Conservation (phyloP, 2,113 vertebrate genomes). For the Willisornis vidua region DNA sequence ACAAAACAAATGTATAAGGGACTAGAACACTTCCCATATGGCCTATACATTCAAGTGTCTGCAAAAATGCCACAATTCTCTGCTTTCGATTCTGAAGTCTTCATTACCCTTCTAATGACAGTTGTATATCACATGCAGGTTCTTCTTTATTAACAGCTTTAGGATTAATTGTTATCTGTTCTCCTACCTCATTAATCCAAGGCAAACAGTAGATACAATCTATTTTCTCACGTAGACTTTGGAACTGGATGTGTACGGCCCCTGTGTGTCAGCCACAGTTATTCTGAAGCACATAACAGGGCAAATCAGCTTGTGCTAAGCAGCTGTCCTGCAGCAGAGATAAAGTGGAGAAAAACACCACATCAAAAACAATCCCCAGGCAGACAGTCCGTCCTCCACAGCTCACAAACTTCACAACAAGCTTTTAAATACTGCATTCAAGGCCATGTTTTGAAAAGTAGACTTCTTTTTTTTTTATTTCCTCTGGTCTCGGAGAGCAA, state of each 20-base stretch:
- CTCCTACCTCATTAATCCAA: background rate
- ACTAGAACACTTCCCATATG: background rate
- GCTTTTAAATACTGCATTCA: background rate
- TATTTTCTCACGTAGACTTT: background rate
- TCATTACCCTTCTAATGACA: background rate
- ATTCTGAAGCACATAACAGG: background rate
- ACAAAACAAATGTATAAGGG: background rate
- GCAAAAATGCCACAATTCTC: background rate
- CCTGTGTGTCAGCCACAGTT: background rate
- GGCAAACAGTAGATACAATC: background rate
- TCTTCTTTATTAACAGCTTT: background rate
- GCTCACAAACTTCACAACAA: background rate
- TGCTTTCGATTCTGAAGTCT: background rate
- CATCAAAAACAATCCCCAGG: background rate
- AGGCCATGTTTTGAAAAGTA: background rate
- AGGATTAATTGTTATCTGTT: background rate
- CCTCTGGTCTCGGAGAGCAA: background rate
- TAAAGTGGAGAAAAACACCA: background rate
- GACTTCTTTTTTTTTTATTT: background rate
- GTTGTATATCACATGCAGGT: background rate
- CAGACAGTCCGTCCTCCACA: background rate
- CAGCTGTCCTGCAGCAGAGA: constrained; percentile 1
- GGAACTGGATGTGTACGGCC: background rate
- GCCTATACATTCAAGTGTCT: background rate
- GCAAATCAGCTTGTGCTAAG: constrained; percentile 33